Base-by-base conservation (phyloP, 1,140 invertebrate species). In the Neodiprion virginianus region DNA sequence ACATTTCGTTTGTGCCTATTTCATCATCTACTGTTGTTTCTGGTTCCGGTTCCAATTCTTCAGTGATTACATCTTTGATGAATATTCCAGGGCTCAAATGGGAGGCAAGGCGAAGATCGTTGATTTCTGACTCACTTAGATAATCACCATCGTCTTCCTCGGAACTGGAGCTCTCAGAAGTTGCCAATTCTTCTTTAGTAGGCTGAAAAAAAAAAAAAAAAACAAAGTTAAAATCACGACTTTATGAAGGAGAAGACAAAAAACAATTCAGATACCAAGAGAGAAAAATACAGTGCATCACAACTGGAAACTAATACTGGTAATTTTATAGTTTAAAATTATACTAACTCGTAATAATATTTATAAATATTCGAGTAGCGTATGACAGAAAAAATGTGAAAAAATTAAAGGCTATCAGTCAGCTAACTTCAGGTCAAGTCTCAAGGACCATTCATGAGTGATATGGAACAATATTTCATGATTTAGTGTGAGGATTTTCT, bases 111-210 rank as follows among this genome's bases (percentile, higher is more conserved):
- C 53, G 53, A 48, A 81, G 5, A 1, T 78, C 76, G 3, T 1
- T 0, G 21, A 79, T 7, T 10, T 80, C 79, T 1, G 47, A 28
- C 23, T 12, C 0, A 0, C 76, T 76, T 14, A 80, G 28, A 1
- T 73, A 70, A 0, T 69, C 12, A 0, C 5, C 23, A 1, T 73
- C 66, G 49, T 75, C 72, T 12, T 40, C 0, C 53, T 77, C 14
- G 17, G 23, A 7, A 65, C 69, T 70, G 53, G 11, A 50, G 7
- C 28, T 65, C 17, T 17, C 53, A 11, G 40, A 40, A 23, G 4
- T 9, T 14, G 12, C 14, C 40, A 73, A 67, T 9, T 28, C 8
- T 14, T 14, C 71, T 71, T 48, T 49, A 40, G 21, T 48, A 65
- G 21, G 61, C 69, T 72, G 71, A 12, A 71, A 21, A 75, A 12